Evolutionary conservation across 2,888 invertebrate genomes (phyloP), one percentile per base, ranked within the genome.

Genomic region (Pristionchus japonicus): DNA sequence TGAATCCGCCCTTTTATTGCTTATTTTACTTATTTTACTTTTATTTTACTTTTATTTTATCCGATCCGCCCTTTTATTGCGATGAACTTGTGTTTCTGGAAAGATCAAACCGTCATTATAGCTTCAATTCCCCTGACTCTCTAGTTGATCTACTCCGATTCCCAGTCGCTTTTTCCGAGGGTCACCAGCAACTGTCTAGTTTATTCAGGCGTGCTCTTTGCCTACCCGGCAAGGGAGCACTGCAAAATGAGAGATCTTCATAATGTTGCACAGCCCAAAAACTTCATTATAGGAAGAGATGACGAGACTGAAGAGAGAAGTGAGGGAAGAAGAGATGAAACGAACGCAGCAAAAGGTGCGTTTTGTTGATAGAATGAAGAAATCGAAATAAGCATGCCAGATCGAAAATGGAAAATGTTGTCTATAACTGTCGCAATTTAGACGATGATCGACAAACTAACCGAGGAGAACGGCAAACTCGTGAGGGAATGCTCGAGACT

Each of bases 401-500:
- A n/a, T n/a, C n/a, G n/a, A n/a, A n/a, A n/a, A n/a, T n/a, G n/a
- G n/a, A n/a, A n/a, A n/a, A n/a, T n/a, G n/a, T n/a, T n/a, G n/a
- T n/a, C n/a, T n/a, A 70, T 11, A 70, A 70, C 0, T 15, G 23
- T 40, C 7, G 1, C 40, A 13, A 61, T 86, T 43, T 27, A 86
- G 86, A 23, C 64, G 15, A 40, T 86, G 27, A 27, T 86, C 47
- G 86, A 86, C 31, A 85, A 89, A 87, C 43, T 89, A 0, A 88
- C 89, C 61, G 89, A 90, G 43, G 91, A 92, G 67, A 92, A 92
- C 61, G 49, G 87, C 3, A 86, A 23, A 3, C 80, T 92, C 67
- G 90, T 91, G 13, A 89, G 89, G 49, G 92, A 92, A 74, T 91
- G 90, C 77, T 90, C 92, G 9, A 89, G 74, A 86, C 47, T 92